Percentiles rank a stretch among this genome's conserved stretches.
These are phyloP conservation scores for Brachionus rubens DNA, from an alignment of 1,140 invertebrate genomes.

Conservation along the genomic window DNA sequence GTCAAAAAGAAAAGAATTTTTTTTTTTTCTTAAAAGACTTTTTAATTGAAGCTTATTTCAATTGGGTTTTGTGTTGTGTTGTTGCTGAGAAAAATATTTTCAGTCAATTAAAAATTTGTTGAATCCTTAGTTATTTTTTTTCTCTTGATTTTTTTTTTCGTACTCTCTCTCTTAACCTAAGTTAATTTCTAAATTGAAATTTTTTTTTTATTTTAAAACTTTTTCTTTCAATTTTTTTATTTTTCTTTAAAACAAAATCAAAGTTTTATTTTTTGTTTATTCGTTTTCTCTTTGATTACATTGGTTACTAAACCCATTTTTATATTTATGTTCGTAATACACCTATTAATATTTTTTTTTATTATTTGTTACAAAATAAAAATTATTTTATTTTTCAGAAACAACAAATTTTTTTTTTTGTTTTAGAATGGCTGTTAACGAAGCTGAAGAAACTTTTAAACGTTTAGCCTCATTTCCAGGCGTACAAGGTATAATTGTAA, in stretches of 20 bases:
- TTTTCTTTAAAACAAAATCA: constrained; percentile 14
- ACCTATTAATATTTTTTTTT: constrained; percentile 2
- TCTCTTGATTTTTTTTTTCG: neutral
- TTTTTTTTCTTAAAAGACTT: too few species aligned
- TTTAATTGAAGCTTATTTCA: too few species aligned
- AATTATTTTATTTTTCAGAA: constrained; percentile 16
- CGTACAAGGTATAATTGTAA: constrained; percentile 89
- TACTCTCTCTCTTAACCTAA: neutral
- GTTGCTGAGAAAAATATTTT: neutral
- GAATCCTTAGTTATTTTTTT: neutral
- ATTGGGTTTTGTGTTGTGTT: too few species aligned
- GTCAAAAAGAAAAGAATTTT: too few species aligned
- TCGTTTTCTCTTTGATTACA: constrained; percentile 27
- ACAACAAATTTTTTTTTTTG: neutral
- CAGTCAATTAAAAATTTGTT: too few species aligned
- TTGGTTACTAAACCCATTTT: constrained; percentile 24
- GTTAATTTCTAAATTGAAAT: constrained; percentile 16
- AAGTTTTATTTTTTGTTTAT: neutral
- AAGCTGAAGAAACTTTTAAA: constrained; percentile 96
- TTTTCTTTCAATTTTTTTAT: too few species aligned
- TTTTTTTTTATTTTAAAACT: neutral
- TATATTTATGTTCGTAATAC: neutral
- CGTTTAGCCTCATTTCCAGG: constrained; percentile 91
- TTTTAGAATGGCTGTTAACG: constrained; percentile 62
- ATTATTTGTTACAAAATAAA: too few species aligned